Evolutionary conservation across 2,113 vertebrate genomes (phyloP), one percentile per base, ranked within the genome.

Genomic region (Ctenodactylus gundi): DNA sequence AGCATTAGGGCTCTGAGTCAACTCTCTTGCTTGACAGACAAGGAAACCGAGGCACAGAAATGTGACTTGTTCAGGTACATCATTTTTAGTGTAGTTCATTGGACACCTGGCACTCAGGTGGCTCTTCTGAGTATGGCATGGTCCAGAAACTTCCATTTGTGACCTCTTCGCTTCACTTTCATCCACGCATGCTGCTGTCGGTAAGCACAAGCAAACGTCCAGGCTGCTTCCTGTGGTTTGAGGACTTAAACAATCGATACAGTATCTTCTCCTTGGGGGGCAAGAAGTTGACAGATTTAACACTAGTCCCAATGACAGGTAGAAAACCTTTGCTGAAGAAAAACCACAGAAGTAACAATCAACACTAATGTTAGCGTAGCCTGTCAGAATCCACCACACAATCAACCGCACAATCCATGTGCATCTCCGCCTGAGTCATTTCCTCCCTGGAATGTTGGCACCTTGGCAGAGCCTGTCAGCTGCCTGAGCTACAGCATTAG

Each of bases 41-140:
- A 3, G 44, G 85, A 72, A 44, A 18, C 76, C 3, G 64, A 89
- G 85, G 55, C 27, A 23, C 39, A 57, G 34, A 27, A 4, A 0
- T 3, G 9, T 17, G 0, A 3, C 21, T 0, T 15, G 9, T 13
- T 9, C 1, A 14, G 55, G 51, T 0, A 0, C 29, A 0, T 6
- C 2, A 1, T 39, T 10, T 6, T 12, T 0, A 23, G 57, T 0
- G 23, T 1, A 5, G 25, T 0, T 6, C n/a, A n/a, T n/a, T n/a
- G n/a, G n/a, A n/a, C n/a, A n/a, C n/a, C n/a, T n/a, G n/a, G n/a
- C n/a, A n/a, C n/a, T n/a, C n/a, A n/a, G n/a, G n/a, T n/a, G n/a
- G n/a, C n/a, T n/a, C n/a, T n/a, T n/a, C n/a, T n/a, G n/a, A n/a
- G n/a, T n/a, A n/a, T n/a, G n/a, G n/a, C n/a, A n/a, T n/a, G n/a